These are phyloP conservation scores for Spilosoma lubricipeda DNA, from an alignment of 2,888 invertebrate genomes.

Conservation along the genomic window DNA sequence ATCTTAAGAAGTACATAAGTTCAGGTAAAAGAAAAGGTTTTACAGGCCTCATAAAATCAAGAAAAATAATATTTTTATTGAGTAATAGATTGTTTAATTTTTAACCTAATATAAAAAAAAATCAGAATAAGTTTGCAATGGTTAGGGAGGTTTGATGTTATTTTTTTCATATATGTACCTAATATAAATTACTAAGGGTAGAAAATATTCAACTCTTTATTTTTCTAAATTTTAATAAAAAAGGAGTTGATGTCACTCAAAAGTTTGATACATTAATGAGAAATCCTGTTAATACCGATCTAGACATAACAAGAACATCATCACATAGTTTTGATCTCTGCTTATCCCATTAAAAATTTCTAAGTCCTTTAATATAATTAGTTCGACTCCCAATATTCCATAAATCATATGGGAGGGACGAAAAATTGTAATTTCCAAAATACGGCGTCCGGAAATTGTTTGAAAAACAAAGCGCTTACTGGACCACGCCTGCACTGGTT, in stretches of 20 bases:
- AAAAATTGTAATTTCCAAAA: constrained; percentile 70
- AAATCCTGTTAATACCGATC: neutral
- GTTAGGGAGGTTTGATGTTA: neutral
- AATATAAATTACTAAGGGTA: too few relatives aligned
- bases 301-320: neutral
- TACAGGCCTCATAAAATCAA: too few relatives aligned
- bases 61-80: neutral
- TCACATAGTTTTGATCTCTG: neutral
- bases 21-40: too few relatives aligned
- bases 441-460: constrained; percentile 80
- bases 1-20: too few relatives aligned
- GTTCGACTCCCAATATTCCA: constrained; percentile 32
- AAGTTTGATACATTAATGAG: neutral
- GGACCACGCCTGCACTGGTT: constrained; percentile 72
- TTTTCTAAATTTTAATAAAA: too few relatives aligned
- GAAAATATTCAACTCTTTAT: too few relatives aligned
- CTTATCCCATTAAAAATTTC: neutral
- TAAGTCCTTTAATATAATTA: constrained; percentile 38
- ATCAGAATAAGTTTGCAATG: too few relatives aligned
- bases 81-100: neutral
- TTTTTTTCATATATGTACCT: too few relatives aligned
- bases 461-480: constrained; percentile 79
- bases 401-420: constrained; percentile 49
- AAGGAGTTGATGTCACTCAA: too few relatives aligned
- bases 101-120: too few relatives aligned